Conservation (phyloP, 2,888 invertebrate genomes). For the Chirona hameri region DNA sequence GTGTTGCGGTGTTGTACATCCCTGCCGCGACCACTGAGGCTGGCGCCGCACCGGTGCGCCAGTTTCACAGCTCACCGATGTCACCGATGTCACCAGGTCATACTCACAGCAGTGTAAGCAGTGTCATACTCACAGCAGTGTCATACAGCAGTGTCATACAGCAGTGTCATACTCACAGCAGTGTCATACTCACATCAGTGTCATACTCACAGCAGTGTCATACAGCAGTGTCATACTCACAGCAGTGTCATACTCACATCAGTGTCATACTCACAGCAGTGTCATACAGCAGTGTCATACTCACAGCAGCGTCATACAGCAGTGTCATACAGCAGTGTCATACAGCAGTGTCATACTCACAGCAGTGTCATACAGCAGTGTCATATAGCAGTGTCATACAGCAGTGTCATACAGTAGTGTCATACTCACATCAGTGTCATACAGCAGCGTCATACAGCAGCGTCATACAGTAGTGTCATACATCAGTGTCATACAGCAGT, state of each 20-base stretch:
- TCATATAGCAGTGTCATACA: conserved; percentile 86
- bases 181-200: too few species aligned
- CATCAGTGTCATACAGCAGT: too few species aligned
- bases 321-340: conserved; percentile 84
- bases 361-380: conserved; percentile 81
- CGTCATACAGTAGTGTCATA: too few species aligned
- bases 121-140: too few species aligned
- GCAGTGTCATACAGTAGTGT: conserved; percentile 80
- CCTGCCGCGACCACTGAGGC: too few species aligned
- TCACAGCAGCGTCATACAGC: conserved; percentile 81
- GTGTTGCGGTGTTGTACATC: too few species aligned
- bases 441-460: too few species aligned
- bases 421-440: too few species aligned
- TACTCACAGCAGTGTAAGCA: conserved; percentile 69
- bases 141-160: conserved; percentile 86
- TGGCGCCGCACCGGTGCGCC: too few species aligned
- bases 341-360: conserved; percentile 83
- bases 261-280: too few species aligned
- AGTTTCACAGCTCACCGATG: too few species aligned
- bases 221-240: conserved; percentile 83
- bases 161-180: conserved; percentile 81
- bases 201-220: conserved; percentile 82
- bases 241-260: conserved; percentile 81
- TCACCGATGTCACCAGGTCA: too few species aligned
- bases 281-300: conserved; percentile 85